Conservation (phyloP, 2,113 vertebrate species). For the Rallus limicola region DNA sequence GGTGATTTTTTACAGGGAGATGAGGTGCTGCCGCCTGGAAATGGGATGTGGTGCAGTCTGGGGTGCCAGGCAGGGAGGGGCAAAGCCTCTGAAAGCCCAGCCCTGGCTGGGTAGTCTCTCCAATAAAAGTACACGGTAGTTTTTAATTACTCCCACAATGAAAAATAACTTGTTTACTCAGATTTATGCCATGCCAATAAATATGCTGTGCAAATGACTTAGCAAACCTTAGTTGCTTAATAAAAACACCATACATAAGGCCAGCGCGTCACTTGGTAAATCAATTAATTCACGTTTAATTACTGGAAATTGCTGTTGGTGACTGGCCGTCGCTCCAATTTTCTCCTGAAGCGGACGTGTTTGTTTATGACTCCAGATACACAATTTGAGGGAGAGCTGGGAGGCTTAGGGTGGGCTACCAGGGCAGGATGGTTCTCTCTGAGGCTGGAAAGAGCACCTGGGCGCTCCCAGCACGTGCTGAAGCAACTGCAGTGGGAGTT, state of each 20-base stretch:
- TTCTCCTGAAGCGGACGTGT: background rate
- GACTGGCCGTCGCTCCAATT: background rate
- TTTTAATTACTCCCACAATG: background rate
- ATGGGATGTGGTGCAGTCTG: background rate
- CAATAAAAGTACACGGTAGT: background rate
- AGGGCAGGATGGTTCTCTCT: too few relatives aligned
- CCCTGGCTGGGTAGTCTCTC: background rate
- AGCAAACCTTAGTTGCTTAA: background rate
- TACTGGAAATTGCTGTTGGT: background rate
- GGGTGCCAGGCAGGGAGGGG: background rate
- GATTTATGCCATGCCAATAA: conserved; percentile 9
- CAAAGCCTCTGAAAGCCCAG: background rate
- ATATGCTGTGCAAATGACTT: conserved; percentile 7
- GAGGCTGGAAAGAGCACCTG: too few relatives aligned
- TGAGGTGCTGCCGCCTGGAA: fast-evolving
- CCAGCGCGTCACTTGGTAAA: background rate
- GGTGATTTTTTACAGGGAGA: too few relatives aligned
- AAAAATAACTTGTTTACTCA: conserved; percentile 31
- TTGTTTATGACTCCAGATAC: background rate
- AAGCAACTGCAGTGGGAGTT: too few relatives aligned
- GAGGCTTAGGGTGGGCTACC: too few relatives aligned
- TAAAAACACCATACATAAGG: background rate
- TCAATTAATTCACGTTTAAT: conserved; percentile 38
- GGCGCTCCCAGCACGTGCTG: too few relatives aligned
- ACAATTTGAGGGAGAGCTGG: too few relatives aligned